A percentile compares a stretch with the other conserved stretches of the same genome.
phyloP scores from a whole-genome alignment of 2,888 invertebrate species.

The Fragum sueziense region DNA sequence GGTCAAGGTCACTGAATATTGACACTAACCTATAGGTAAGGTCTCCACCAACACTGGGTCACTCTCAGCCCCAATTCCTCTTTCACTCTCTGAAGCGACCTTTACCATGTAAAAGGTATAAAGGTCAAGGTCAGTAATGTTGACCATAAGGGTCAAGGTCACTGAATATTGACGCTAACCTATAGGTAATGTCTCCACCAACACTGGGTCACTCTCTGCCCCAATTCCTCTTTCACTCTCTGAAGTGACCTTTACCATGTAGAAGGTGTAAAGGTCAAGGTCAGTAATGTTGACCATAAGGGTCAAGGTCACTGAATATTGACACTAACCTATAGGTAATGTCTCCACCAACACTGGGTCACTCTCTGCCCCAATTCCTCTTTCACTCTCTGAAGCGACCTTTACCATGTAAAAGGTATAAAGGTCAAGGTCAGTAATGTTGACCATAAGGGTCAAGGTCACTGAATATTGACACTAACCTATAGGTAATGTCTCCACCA shows the following conservation, averaged over 20 bases:
- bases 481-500: slow-evolving; percentile 64
- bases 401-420: slow-evolving; percentile 70
- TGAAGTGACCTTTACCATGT: slow-evolving; percentile 65
- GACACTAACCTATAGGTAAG: slow-evolving; percentile 65
- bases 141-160: slow-evolving; percentile 51
- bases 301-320: too few species aligned
- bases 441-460: slow-evolving; percentile 51
- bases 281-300: slow-evolving; percentile 60
- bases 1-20: too few species aligned
- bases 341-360: slow-evolving; percentile 58
- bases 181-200: slow-evolving; percentile 64
- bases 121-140: slow-evolving; percentile 64
- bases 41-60: slow-evolving; percentile 58
- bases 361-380: slow-evolving; percentile 60
- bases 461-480: slow-evolving; percentile 61
- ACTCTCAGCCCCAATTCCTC: slow-evolving; percentile 60
- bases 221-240: slow-evolving; percentile 72
- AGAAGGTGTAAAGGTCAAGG: slow-evolving; percentile 72
- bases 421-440: slow-evolving; percentile 64
- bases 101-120: slow-evolving; percentile 70
- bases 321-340: slow-evolving; percentile 66
- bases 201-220: slow-evolving; percentile 54
- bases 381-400: slow-evolving; percentile 68
- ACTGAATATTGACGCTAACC: slow-evolving; percentile 61
- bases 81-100: slow-evolving; percentile 68